Percentiles rank a stretch among this genome's conserved stretches.
These are phyloP conservation scores for Phylloscopus collybita DNA, from an alignment of 2,797 vertebrate genomes.

Conservation along the genomic window DNA sequence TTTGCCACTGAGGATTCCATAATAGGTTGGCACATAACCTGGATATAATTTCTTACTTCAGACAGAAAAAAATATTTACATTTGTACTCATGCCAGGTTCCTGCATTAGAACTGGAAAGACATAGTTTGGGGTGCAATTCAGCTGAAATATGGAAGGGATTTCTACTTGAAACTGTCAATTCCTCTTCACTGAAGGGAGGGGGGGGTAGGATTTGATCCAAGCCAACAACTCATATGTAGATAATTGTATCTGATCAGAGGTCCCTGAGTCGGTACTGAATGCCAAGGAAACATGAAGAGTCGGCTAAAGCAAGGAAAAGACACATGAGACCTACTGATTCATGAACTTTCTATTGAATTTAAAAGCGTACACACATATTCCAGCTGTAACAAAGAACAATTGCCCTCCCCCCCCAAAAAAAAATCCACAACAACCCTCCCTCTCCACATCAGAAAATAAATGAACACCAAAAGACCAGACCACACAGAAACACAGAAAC, in stretches of 20 bases:
- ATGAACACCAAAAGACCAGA: not conserved
- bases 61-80: not conserved
- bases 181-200: not conserved
- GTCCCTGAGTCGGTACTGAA: not conserved
- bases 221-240: not conserved
- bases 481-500: not conserved
- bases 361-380: not conserved
- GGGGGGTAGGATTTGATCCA: not conserved
- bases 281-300: not conserved
- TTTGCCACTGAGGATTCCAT: not conserved
- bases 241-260: not conserved
- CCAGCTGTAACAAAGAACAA: not conserved
- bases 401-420: rapidly evolving
- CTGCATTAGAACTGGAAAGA: not conserved
- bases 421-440: not conserved
- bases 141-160: not conserved
- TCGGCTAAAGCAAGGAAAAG: not conserved
- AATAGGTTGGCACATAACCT: not conserved
- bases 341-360: not conserved
- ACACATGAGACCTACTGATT: not conserved
- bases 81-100: not conserved
- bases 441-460: not conserved
- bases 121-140: not conserved
- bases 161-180: not conserved
- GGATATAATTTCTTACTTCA: not conserved